A percentile compares a stretch with the other conserved stretches of the same genome.
phyloP scores from a whole-genome alignment of 2,113 vertebrate species.

The Cygnus buccinator region DNA sequence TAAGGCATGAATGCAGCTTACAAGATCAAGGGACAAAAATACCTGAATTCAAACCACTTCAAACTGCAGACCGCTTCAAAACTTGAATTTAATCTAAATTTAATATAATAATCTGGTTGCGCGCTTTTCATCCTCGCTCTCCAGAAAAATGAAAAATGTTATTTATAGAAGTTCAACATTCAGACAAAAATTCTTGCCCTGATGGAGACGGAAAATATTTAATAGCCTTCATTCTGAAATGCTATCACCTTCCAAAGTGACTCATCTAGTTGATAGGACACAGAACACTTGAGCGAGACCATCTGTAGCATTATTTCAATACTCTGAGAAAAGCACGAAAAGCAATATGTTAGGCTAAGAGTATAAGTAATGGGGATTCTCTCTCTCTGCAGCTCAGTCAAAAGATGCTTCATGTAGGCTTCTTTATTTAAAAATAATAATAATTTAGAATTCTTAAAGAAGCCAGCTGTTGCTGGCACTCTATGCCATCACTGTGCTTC shows the following conservation, averaged over 20 bases:
- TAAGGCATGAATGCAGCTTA: not conserved
- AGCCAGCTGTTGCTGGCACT: constrained; percentile 24
- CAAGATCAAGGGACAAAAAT: not conserved
- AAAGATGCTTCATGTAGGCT: constrained; percentile 33
- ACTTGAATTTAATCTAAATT: not conserved
- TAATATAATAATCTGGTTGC: not conserved
- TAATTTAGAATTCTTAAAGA: constrained; percentile 36
- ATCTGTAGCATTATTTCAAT: constrained; percentile 33
- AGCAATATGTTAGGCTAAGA: constrained; percentile 16
- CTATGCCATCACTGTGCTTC: not conserved
- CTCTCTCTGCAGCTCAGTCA: not conserved
- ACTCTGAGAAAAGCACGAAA: constrained; percentile 9
- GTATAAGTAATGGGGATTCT: constrained; percentile 17
- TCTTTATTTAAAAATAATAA: constrained; percentile 7
- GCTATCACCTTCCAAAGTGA: not conserved
- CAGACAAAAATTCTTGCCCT: not conserved
- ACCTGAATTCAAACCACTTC: not conserved
- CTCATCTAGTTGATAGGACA: not conserved
- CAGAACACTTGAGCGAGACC: constrained; percentile 9
- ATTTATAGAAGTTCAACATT: not conserved
- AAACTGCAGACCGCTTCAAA: not conserved
- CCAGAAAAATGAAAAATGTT: not conserved
- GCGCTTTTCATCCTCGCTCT: not conserved
- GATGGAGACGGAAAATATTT: not conserved
- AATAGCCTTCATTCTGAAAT: not conserved